phyloP scores from a whole-genome alignment of 2,888 invertebrate genomes.

The Hedychridium roseum region DNA sequence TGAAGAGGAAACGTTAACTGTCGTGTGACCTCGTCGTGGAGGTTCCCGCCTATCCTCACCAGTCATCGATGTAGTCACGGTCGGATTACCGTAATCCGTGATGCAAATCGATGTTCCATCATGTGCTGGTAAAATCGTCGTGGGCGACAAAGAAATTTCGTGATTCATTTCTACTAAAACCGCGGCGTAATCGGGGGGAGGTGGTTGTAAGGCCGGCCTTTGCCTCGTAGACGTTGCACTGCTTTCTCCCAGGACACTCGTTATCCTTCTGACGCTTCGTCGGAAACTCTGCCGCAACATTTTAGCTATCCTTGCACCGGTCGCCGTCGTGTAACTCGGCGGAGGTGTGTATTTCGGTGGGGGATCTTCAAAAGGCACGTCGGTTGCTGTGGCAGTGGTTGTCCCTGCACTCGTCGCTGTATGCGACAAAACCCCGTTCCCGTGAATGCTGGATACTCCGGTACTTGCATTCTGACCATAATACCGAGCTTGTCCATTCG shows the following conservation, averaged over 20 bases:
- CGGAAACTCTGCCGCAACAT: slow-evolving; percentile 79
- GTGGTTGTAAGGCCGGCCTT: slow-evolving; percentile 62
- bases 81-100: slow-evolving; percentile 43
- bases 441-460: slow-evolving; percentile 51
- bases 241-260: slow-evolving; percentile 66
- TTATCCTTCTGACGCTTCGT: slow-evolving; percentile 78
- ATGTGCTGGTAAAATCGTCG: too few species aligned
- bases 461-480: too few species aligned
- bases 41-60: slow-evolving; percentile 38
- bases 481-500: slow-evolving; percentile 46
- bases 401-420: too few species aligned
- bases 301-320: slow-evolving; percentile 83
- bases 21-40: too few species aligned
- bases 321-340: slow-evolving; percentile 91
- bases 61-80: slow-evolving; percentile 27
- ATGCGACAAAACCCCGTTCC: slow-evolving; percentile 53
- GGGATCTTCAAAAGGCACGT: slow-evolving; percentile 72
- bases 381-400: slow-evolving; percentile 51
- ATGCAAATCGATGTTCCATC: slow-evolving; percentile 28
- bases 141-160: too few species aligned
- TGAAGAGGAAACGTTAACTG: too few species aligned
- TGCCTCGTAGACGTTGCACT: slow-evolving; percentile 48
- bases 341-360: slow-evolving; percentile 95
- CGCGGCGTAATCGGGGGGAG: slow-evolving; percentile 72
- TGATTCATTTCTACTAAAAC: slow-evolving; percentile 72